Evolutionary conservation across 2,797 vertebrate genomes (phyloP).

Genomic region (Naso thynnoides): DNA sequence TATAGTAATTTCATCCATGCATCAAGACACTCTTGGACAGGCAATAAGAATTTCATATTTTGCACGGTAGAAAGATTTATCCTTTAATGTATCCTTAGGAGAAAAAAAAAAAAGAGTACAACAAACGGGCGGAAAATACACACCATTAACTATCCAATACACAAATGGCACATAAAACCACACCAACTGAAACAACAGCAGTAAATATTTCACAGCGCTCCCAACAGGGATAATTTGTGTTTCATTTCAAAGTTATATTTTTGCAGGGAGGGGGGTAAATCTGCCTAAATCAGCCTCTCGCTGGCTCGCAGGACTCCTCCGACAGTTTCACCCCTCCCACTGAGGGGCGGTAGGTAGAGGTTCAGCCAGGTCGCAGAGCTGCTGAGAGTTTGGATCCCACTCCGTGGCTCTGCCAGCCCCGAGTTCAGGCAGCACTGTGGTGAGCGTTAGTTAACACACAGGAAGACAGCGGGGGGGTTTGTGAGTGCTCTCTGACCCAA

Average conservation of each 20-base stretch:
- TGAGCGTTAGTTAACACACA: conserved; percentile 85
- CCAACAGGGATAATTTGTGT: conserved; percentile 73
- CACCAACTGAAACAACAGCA: conserved; percentile 73
- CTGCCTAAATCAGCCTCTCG: conserved; percentile 62
- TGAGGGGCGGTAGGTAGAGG: conserved; percentile 58
- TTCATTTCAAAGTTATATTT: conserved; percentile 71
- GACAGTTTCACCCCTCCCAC: conserved; percentile 37
- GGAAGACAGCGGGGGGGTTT: conserved; percentile 67
- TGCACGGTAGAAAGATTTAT: conserved; percentile 62
- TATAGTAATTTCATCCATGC: conserved; percentile 41
- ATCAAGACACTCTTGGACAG: conserved; percentile 40
- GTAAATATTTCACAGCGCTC: conserved; percentile 72
- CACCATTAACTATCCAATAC: conserved; percentile 65
- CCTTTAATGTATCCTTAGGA: conserved; percentile 54
- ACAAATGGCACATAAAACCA: conserved; percentile 74
- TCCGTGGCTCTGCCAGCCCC: conserved; percentile 66
- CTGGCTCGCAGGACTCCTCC: conserved; percentile 56
- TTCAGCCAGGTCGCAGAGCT: conserved; percentile 70
- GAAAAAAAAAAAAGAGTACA: conserved; percentile 30
- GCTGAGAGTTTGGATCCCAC: conserved; percentile 70
- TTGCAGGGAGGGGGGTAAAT: conserved; percentile 62
- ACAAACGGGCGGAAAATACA: conserved; percentile 57
- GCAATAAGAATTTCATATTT: conserved; percentile 48
- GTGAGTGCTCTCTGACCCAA: conserved; percentile 80
- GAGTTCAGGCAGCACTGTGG: conserved; percentile 71